Conservation (phyloP, 2,113 vertebrate genomes). For the Neogale vison region DNA sequence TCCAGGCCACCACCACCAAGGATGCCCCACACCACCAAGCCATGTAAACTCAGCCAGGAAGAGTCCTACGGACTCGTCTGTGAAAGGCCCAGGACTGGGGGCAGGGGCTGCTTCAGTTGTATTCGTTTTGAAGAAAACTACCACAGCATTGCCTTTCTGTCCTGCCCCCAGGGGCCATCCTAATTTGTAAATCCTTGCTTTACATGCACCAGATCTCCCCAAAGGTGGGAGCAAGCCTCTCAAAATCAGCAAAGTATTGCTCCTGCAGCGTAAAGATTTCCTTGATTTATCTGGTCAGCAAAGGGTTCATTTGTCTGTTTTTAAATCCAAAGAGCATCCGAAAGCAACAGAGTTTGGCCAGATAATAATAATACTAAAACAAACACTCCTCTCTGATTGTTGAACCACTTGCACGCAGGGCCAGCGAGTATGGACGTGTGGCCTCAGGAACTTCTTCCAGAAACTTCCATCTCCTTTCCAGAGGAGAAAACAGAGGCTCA, state of each 20-base stretch:
- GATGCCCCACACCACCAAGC: not conserved
- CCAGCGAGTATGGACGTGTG: not conserved
- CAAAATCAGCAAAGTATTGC: not conserved
- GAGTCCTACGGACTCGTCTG: not conserved
- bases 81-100: not conserved
- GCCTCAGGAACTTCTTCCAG: not conserved
- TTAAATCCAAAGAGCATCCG: not conserved
- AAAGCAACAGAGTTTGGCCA: not conserved
- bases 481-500: not conserved
- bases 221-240: not conserved
- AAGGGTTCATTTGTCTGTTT: not conserved
- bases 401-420: not conserved
- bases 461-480: not conserved
- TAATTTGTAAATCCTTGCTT: not conserved
- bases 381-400: not conserved
- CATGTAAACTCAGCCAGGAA: not conserved
- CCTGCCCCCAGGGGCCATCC: not conserved
- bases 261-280: not conserved
- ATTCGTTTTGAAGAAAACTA: not conserved
- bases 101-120: rapidly evolving
- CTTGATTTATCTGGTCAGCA: not conserved
- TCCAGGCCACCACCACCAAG: not conserved
- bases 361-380: not conserved
- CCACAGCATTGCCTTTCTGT: not conserved
- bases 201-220: not conserved